A percentile compares a stretch with the other conserved stretches of the same genome.
These are phyloP conservation scores for Eupsittula cactorum DNA, from an alignment of 2,113 vertebrate species.

Conservation along the genomic window DNA sequence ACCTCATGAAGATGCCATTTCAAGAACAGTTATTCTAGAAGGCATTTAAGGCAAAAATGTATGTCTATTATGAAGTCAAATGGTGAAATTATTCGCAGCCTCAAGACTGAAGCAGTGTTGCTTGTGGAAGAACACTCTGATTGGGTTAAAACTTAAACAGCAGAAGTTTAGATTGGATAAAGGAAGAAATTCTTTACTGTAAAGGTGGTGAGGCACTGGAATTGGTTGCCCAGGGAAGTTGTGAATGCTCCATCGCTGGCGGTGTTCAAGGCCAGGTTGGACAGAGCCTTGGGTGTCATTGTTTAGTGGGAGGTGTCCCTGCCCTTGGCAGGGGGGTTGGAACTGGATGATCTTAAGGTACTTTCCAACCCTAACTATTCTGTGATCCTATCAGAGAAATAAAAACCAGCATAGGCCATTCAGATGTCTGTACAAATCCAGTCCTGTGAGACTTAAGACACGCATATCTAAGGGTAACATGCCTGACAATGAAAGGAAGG, in stretches of 20 bases:
- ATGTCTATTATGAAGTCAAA: neutral
- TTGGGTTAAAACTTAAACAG: too few species aligned
- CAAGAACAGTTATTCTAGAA: neutral
- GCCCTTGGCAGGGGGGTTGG: too few species aligned
- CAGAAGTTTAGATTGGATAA: too few species aligned
- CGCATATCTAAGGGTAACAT: neutral
- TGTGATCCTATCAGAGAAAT: neutral
- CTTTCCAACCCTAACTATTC: too few species aligned
- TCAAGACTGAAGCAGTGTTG: neutral
- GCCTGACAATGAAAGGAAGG: neutral
- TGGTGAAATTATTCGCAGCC: neutral
- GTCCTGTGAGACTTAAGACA: neutral
- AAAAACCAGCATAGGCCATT: neutral
- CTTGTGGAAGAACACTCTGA: neutral
- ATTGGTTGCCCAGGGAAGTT: too few species aligned
- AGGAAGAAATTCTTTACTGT: too few species aligned
- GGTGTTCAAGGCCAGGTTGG: too few species aligned
- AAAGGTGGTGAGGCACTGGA: too few species aligned
- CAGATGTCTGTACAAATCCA: neutral
- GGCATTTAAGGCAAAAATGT: neutral
- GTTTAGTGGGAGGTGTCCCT: too few species aligned
- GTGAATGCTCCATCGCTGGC: too few species aligned
- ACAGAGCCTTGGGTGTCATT: too few species aligned
- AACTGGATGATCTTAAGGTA: too few species aligned
- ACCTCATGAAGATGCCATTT: neutral